Evolutionary conservation across 2,797 vertebrate species (phyloP).

Genomic region (Syngnathus acus): DNA sequence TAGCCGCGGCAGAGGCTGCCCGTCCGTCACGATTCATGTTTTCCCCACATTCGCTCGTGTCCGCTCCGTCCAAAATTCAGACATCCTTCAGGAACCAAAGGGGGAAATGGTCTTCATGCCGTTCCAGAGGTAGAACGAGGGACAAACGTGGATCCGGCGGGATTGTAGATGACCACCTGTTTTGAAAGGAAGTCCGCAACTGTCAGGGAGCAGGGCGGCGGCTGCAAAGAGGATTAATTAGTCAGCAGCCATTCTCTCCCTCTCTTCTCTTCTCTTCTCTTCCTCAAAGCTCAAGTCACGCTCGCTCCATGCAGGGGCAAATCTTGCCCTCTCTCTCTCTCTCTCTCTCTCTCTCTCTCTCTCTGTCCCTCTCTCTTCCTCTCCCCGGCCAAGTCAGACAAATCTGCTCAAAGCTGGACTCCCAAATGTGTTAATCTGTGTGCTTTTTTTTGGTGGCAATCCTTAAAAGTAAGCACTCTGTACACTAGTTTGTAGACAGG

Average conservation of each 20-base stretch:
- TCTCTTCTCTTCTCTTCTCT: neutral
- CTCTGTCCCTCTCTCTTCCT: neutral
- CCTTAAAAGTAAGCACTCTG: no score
- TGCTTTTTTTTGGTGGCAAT: no score
- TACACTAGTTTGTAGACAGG: no score
- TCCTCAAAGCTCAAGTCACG: constrained; percentile 28
- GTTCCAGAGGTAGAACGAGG: neutral
- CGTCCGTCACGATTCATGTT: constrained; percentile 30
- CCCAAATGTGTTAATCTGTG: neutral
- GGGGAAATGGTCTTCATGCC: neutral
- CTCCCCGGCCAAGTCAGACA: neutral
- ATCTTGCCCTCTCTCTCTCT: neutral
- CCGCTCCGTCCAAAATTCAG: constrained; percentile 10
- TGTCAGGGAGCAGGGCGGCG: constrained; percentile 37
- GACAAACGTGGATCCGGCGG: constrained; percentile 11
- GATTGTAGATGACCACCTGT: constrained; percentile 43
- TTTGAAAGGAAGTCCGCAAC: constrained; percentile 45
- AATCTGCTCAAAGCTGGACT: constrained; percentile 7
- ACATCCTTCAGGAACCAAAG: constrained; percentile 22
- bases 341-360: neutral
- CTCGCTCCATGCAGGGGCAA: constrained; percentile 17
- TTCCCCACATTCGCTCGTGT: constrained; percentile 26
- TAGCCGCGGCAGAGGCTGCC: constrained; percentile 13
- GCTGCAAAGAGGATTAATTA: constrained; percentile 69
- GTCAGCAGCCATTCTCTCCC: constrained; percentile 57